These are phyloP conservation scores for Phoebastria nigripes DNA, from an alignment of 2,797 vertebrate genomes.

Conservation along the genomic window DNA sequence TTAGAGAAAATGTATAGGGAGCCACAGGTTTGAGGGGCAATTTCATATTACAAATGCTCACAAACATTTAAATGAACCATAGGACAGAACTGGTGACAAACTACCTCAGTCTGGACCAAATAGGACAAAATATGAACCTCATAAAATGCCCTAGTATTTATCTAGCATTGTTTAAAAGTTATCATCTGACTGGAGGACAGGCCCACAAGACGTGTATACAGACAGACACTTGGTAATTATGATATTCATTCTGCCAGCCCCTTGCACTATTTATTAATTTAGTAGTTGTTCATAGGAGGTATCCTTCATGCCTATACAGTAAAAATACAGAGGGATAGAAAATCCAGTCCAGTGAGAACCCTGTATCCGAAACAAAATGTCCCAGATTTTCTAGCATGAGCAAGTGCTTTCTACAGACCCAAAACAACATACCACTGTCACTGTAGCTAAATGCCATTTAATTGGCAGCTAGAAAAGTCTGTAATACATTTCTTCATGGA, in stretches of 20 bases:
- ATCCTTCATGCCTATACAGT: background rate
- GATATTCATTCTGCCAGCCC: background rate
- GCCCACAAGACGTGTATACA: background rate
- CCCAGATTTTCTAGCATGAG: conserved; percentile 45
- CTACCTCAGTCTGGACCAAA: background rate
- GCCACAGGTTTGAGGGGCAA: background rate
- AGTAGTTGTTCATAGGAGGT: background rate
- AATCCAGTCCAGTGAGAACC: conserved; percentile 7
- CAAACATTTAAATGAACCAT: background rate
- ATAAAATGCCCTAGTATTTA: background rate
- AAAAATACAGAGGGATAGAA: background rate
- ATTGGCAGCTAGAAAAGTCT: conserved; percentile 51
- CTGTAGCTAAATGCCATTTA: conserved; percentile 60
- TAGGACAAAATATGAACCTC: background rate
- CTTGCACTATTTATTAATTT: background rate
- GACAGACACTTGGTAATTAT: background rate
- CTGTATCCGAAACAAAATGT: conserved; percentile 32
- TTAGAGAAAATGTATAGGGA: background rate
- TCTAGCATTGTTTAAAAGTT: background rate
- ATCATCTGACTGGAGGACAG: background rate
- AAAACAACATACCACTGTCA: conserved; percentile 58
- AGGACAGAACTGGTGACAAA: background rate
- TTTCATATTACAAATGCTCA: background rate
- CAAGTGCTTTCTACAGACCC: conserved; percentile 37
- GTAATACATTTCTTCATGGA: conserved; percentile 50